phyloP scores from a whole-genome alignment of 2,113 vertebrate species.

The Edolisoma coerulescens region DNA sequence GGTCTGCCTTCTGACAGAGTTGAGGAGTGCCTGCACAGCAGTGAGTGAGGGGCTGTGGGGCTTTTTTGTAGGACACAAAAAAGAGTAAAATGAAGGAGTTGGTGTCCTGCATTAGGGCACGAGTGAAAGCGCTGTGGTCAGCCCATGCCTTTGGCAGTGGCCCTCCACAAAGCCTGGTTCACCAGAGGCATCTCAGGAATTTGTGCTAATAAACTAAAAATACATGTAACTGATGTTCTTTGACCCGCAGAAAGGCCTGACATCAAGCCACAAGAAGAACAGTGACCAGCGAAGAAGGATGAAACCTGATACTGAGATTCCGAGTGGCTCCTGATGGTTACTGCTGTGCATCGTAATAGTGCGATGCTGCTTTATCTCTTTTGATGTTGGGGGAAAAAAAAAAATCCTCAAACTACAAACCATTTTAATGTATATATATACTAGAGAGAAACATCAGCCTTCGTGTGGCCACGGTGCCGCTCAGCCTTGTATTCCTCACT shows the following conservation, averaged over 20 bases:
- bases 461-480: fast-evolving
- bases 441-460: not conserved
- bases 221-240: conserved; percentile 8
- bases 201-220: conserved; percentile 52
- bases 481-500: not conserved
- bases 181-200: conserved; percentile 34
- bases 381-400: not conserved
- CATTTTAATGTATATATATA: not conserved
- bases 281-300: not conserved
- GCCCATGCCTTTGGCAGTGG: not conserved
- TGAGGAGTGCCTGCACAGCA: not conserved
- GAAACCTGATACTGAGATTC: not conserved
- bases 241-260: not conserved
- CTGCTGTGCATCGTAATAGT: fast-evolving
- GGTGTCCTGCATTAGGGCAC: not conserved
- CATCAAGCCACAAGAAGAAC: not conserved
- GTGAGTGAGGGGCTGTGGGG: not conserved
- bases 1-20: not conserved
- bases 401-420: not conserved
- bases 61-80: not conserved
- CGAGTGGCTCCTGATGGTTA: not conserved
- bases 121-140: not conserved
- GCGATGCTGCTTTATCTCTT: not conserved
- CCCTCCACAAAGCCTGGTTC: not conserved
- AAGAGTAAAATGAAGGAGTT: not conserved